Percentiles rank a stretch among this genome's conserved stretches.
Evolutionary conservation across 2,888 invertebrate species (phyloP).

Genomic region (Embidobia sp.): DNA sequence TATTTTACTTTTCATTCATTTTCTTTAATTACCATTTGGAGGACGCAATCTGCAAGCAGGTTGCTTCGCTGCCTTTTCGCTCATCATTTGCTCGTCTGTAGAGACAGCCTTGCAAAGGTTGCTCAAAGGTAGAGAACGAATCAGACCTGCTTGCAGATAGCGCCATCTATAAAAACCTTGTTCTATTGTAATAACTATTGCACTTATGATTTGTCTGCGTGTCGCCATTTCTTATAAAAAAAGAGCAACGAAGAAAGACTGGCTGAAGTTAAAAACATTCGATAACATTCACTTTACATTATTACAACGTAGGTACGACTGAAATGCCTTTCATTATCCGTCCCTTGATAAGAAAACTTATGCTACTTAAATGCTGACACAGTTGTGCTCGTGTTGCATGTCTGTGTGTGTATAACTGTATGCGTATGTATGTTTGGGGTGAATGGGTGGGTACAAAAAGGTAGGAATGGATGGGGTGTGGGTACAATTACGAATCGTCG

Average conservation of each 20-base stretch:
- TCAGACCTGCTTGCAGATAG: too few relatives aligned
- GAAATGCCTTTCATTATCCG: conserved; percentile 72
- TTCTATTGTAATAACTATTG: conserved; percentile 81
- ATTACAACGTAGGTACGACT: conserved; percentile 71
- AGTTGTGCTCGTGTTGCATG: conserved; percentile 36
- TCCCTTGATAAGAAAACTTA: conserved; percentile 63
- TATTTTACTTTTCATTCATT: conserved; percentile 20
- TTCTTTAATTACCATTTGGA: conserved; percentile 42
- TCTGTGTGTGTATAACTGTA: conserved; percentile 24
- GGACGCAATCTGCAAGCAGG: too few relatives aligned
- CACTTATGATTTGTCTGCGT: conserved; percentile 79
- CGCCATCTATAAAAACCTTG: conserved; percentile 70
- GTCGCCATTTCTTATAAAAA: conserved; percentile 64
- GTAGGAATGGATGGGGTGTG: background rate
- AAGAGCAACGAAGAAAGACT: conserved; percentile 70
- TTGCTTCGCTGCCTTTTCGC: too few relatives aligned
- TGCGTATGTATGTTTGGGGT: background rate
- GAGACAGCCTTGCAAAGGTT: too few relatives aligned
- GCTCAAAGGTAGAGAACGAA: too few relatives aligned
- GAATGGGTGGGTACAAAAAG: conserved; percentile 7
- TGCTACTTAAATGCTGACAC: conserved; percentile 61
- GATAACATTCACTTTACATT: conserved; percentile 70
- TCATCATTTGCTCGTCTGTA: too few relatives aligned
- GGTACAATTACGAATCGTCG: conserved; percentile 52
- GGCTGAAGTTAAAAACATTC: conserved; percentile 58